Evolutionary conservation across 2,888 invertebrate genomes (phyloP).

Genomic region (Apeira syringaria): DNA sequence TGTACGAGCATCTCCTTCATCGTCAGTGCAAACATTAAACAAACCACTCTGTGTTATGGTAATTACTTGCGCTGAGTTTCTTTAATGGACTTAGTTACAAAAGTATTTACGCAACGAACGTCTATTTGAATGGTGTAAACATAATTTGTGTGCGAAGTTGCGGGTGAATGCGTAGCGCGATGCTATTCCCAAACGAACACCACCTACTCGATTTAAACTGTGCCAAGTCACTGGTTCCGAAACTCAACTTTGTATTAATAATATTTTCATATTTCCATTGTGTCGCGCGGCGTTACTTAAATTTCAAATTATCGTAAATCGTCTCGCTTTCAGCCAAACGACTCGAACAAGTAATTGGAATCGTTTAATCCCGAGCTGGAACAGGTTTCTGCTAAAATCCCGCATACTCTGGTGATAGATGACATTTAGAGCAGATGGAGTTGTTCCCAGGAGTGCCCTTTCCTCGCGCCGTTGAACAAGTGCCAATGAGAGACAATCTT

Average conservation of each 20-base stretch:
- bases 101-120: slow-evolving; percentile 71
- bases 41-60: slow-evolving; percentile 67
- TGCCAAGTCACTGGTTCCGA: slow-evolving; percentile 46
- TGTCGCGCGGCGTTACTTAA: slow-evolving; percentile 21
- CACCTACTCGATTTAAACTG: slow-evolving; percentile 56
- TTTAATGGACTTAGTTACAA: slow-evolving; percentile 73
- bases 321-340: slow-evolving; percentile 22
- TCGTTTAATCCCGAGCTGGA: slow-evolving; percentile 59
- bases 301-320: slow-evolving; percentile 24
- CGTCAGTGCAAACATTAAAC: slow-evolving; percentile 57
- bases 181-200: slow-evolving; percentile 58
- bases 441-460: slow-evolving; percentile 72
- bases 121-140: slow-evolving; percentile 77
- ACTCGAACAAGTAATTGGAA: slow-evolving; percentile 49
- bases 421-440: slow-evolving; percentile 73
- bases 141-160: slow-evolving; percentile 76
- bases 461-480: slow-evolving; percentile 71
- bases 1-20: slow-evolving; percentile 44
- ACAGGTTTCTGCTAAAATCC: slow-evolving; percentile 55
- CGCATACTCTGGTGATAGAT: slow-evolving; percentile 67
- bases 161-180: slow-evolving; percentile 64
- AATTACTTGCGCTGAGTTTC: slow-evolving; percentile 69
- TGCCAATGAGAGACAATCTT: slow-evolving; percentile 70
- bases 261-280: slow-evolving; percentile 19
- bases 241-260: slow-evolving; percentile 10